Base-by-base conservation (phyloP, 2,113 vertebrate genomes). In the Lasiurus borealis region DNA sequence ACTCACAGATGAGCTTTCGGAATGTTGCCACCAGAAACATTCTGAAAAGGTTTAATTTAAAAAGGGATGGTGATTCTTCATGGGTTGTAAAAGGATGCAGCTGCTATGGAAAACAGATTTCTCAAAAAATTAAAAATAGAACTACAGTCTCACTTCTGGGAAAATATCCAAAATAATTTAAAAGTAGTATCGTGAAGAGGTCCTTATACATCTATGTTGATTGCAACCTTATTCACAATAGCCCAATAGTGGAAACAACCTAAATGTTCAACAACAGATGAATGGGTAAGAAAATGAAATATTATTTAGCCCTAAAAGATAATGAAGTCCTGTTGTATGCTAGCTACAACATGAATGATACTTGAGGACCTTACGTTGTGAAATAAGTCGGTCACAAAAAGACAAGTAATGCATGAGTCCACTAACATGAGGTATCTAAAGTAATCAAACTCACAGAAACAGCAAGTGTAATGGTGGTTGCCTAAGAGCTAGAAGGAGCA, bases 111-210 rank as follows among this genome's bases (percentile, higher is more conserved):
- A 93, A 83, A 71, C 54, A 76, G 9, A 1, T 73, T 50, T 18
- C 64, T 87, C 40, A 87, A 94, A 93, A 85, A 93, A 76, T 46
- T 85, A 88, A 82, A 88, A 80, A 27, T 34, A 82, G 66, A 54
- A 54, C 34, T 89, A 52, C 2, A 69, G 75, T 85, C 5, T 23
- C 21, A 88, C 36, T n/a, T 76, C 31, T 57, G 54, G 31, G 19
- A 54, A 66, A 29, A 36, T 54, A 69, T 36, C 14, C 44, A 44
- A 59, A 85, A 85, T 5, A 29, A 81, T 12, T 88, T 57, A 85
- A 86, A 93, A 93, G 66, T n/a, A 78, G 21, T 6, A 9, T 75
- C 84, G 62, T 44, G 25, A 96, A 36, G 34, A 75, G 52, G 62
- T 80, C 85, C 68, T 86, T 80, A 40, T 57, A 81, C 21, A 75